Base-by-base conservation (phyloP, 2,113 vertebrate species). In the Cynoglossus semilaevis region DNA sequence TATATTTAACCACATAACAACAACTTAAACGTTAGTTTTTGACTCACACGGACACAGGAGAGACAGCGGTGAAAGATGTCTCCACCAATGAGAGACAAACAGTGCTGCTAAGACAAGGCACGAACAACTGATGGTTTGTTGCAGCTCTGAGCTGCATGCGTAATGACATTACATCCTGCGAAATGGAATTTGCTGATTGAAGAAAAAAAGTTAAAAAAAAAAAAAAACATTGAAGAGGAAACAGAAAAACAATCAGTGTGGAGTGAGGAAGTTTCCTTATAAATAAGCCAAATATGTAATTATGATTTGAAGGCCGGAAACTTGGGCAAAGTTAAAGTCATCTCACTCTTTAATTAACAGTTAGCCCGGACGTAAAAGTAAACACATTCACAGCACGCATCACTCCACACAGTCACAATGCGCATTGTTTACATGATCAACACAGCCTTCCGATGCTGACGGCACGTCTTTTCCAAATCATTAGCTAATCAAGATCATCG, bases 51-150 rank as follows among this genome's bases (percentile, higher is more conserved):
- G 62, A 53, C 68, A 74, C 52, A 64, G 63, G 57, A 46, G 77
- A 77, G 64, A 72, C 84, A 80, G 62, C 75, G 19, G 40, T 84
- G 83, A 90, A 67, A 81, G 88, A 89, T 84, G 82, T 81, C 80
- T 88, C 80, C 61, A 72, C 80, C 84, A 86, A 84, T 60, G 70
- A 55, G 81, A 70, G 18, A 79, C 79, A 83, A 78, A 51, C 61
- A 42, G 57, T 65, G 48, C 59, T 68, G 56, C 62, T 61, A 79
- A 81, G 69, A 69, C 70, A 76, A 75, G 56, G 47, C 60, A 72
- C 80, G 60, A 41, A 79, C 68, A 85, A 82, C 76, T 75, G 85
- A 85, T 63, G 77, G 78, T 44, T 63, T 72, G 62, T 37, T 58
- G 73, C 34, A 58, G 45, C 72, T 67, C 63, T 71, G 76, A 72